These are phyloP conservation scores for Actinemys pallida DNA, from an alignment of 2,113 vertebrate genomes.

Conservation along the genomic window DNA sequence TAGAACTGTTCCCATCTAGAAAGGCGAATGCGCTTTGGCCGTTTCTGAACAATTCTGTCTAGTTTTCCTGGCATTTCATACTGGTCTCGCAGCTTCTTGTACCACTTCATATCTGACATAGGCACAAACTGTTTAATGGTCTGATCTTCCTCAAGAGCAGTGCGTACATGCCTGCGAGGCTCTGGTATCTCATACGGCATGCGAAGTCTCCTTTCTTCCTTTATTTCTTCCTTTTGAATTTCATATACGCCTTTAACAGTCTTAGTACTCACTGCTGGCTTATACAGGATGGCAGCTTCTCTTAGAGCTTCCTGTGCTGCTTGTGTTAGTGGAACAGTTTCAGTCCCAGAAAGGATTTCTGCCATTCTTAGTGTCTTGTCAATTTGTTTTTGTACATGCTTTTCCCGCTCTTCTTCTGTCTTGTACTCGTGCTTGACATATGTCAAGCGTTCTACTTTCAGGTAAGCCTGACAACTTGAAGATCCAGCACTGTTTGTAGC, in stretches of 20 bases:
- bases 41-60: slow-evolving; percentile 91
- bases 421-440: slow-evolving; percentile 93
- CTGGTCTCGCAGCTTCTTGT: slow-evolving; percentile 95
- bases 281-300: slow-evolving; percentile 93
- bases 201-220: slow-evolving; percentile 90
- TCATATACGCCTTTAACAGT: slow-evolving; percentile 91
- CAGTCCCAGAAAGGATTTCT: slow-evolving; percentile 90
- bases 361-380: slow-evolving; percentile 94
- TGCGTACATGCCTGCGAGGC: slow-evolving; percentile 82
- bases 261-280: slow-evolving; percentile 93
- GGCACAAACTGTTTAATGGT: slow-evolving; percentile 94
- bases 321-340: slow-evolving; percentile 87
- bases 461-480: slow-evolving; percentile 93
- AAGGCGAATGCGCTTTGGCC: slow-evolving; percentile 95
- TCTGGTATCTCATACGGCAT: slow-evolving; percentile 95
- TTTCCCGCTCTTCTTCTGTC: slow-evolving; percentile 84
- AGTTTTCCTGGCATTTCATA: slow-evolving; percentile 97
- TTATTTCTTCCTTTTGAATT: slow-evolving; percentile 88
- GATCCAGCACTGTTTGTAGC: slow-evolving; percentile 97
- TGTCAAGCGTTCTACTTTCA: slow-evolving; percentile 90
- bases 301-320: slow-evolving; percentile 92
- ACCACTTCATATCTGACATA: slow-evolving; percentile 99
- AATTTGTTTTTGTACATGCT: slow-evolving; percentile 83
- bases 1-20: slow-evolving; percentile 99
- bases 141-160: slow-evolving; percentile 89